Percentiles rank a stretch among this genome's conserved stretches.
phyloP scores from a whole-genome alignment of 1,140 invertebrate genomes.

The Drosophila parvula region DNA sequence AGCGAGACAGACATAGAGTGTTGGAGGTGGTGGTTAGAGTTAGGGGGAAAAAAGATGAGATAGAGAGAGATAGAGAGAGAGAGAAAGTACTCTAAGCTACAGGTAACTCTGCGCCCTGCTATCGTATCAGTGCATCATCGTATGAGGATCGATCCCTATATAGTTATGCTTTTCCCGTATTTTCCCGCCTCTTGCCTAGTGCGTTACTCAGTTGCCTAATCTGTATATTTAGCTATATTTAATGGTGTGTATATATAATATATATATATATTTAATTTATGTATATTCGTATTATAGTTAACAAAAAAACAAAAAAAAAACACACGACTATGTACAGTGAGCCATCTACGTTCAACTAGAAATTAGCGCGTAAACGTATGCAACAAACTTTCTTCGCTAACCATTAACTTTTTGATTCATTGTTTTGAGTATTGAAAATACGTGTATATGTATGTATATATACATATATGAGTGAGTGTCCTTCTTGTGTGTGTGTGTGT shows the following conservation, averaged over 20 bases:
- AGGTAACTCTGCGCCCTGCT: constrained; percentile 27
- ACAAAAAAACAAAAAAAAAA: constrained; percentile 19
- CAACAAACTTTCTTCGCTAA: constrained; percentile 55
- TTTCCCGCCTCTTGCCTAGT: constrained; percentile 25
- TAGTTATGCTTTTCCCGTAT: constrained; percentile 14
- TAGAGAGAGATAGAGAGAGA: neutral
- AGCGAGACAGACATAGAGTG: constrained; percentile 31
- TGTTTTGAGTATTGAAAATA: constrained; percentile 31
- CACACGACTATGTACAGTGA: constrained; percentile 38
- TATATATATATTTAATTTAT: constrained; percentile 16
- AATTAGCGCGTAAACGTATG: constrained; percentile 54
- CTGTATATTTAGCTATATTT: constrained; percentile 21
- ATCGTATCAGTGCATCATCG: constrained; percentile 39
- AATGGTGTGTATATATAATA: constrained; percentile 9
- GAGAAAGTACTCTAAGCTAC: constrained; percentile 23
- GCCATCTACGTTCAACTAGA: constrained; percentile 43
- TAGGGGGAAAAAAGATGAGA: neutral
- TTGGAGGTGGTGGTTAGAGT: neutral
- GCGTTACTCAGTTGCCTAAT: constrained; percentile 42
- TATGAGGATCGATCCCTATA: constrained; percentile 23
- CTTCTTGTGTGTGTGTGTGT: constrained; percentile 20
- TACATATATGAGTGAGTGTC: constrained; percentile 27
- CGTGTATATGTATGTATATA: constrained; percentile 26
- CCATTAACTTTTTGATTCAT: constrained; percentile 47
- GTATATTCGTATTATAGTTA: constrained; percentile 16